phyloP scores from a whole-genome alignment of 2,797 vertebrate species.

The Pangasius larnaudii region DNA sequence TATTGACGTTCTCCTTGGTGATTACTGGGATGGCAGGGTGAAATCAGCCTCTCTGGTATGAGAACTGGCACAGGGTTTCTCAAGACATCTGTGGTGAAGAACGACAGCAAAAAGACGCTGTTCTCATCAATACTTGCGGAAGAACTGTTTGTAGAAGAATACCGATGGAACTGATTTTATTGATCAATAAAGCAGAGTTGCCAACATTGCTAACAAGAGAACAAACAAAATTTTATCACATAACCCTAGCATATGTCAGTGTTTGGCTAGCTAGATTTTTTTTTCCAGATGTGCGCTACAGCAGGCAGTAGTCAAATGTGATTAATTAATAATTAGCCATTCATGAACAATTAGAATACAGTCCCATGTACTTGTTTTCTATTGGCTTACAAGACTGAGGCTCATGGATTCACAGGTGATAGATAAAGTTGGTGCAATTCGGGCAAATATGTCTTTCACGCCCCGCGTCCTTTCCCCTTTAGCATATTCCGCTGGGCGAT shows the following conservation, averaged over 20 bases:
- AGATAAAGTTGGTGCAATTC: neutral
- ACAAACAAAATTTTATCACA: neutral
- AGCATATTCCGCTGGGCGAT: neutral
- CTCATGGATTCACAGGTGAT: neutral
- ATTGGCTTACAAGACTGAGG: neutral
- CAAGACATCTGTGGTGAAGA: conserved; percentile 51
- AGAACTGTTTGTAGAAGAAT: conserved; percentile 16
- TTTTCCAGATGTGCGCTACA: neutral
- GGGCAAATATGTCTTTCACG: neutral
- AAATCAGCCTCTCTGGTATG: conserved; percentile 64
- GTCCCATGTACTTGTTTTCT: neutral
- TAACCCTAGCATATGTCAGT: neutral
- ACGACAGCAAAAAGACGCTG: conserved; percentile 30
- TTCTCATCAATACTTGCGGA: conserved; percentile 20
- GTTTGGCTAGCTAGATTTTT: neutral
- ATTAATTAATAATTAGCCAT: neutral
- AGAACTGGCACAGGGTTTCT: conserved; percentile 49
- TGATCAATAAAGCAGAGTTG: neutral
- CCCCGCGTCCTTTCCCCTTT: neutral
- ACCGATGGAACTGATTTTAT: neutral
- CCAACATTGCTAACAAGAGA: conserved; percentile 6
- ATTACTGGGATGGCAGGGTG: conserved; percentile 70
- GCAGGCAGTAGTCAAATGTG: neutral
- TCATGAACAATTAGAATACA: neutral
- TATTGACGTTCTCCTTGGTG: conserved; percentile 79